Evolutionary conservation across 2,797 vertebrate genomes (phyloP).

Genomic region (Lepus townsendii): DNA sequence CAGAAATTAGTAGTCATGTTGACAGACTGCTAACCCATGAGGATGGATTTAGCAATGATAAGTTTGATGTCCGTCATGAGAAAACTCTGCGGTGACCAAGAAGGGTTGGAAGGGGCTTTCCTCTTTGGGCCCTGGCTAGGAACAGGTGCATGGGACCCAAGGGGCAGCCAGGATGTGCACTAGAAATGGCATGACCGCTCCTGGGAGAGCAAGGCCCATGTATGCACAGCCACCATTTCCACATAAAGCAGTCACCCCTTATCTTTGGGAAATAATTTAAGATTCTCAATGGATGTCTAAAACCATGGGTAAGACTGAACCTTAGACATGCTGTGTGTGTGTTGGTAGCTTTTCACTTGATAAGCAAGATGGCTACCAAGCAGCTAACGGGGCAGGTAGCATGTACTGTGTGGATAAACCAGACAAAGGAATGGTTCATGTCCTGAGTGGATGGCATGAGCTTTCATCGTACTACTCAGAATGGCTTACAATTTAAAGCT

Average conservation of each 20-base stretch:
- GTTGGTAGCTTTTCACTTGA: no score
- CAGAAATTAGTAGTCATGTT: background rate
- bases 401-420: background rate
- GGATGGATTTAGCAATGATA: background rate
- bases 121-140: background rate
- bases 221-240: background rate
- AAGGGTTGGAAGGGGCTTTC: background rate
- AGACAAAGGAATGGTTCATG: background rate
- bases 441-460: background rate
- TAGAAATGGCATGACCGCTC: background rate
- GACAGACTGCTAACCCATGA: background rate
- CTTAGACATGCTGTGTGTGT: background rate
- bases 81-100: background rate
- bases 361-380: background rate
- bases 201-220: background rate
- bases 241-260: background rate
- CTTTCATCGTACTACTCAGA: background rate
- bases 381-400: background rate
- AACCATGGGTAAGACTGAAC: background rate
- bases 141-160: background rate
- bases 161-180: accelerated
- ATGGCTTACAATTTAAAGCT: background rate
- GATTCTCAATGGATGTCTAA: background rate
- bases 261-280: background rate
- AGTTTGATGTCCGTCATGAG: background rate